Evolutionary conservation across 2,113 vertebrate genomes (phyloP).

Genomic region (Donacobius atricapilla): DNA sequence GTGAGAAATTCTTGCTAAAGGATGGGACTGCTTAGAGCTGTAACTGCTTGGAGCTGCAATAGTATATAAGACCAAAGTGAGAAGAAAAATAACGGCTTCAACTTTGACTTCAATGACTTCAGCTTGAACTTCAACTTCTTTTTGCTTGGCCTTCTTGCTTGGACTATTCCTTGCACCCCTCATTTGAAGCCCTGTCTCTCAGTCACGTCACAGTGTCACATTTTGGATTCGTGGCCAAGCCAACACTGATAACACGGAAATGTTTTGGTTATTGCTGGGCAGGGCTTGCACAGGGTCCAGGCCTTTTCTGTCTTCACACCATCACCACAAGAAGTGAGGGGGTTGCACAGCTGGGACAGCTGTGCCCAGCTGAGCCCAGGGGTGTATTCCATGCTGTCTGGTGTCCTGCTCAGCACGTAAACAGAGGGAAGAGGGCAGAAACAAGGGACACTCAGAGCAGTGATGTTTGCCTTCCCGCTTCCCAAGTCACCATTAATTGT

Average conservation of each 20-base stretch:
- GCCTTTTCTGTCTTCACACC: neutral
- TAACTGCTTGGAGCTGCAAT: neutral
- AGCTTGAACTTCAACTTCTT: neutral
- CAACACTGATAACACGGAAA: rapidly evolving
- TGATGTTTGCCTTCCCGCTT: rapidly evolving
- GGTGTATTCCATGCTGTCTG: neutral
- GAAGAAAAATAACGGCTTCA: neutral
- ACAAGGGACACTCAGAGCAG: rapidly evolving
- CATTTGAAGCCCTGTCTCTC: neutral
- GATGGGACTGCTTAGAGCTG: neutral
- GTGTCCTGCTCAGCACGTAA: rapidly evolving
- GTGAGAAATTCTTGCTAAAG: neutral
- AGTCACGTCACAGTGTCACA: neutral
- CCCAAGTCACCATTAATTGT: rapidly evolving
- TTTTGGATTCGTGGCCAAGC: neutral
- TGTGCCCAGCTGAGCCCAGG: neutral
- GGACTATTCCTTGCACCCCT: neutral
- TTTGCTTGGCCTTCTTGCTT: neutral
- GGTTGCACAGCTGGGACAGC: neutral
- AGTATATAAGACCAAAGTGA: neutral
- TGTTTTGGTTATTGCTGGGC: neutral
- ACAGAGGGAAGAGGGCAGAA: rapidly evolving
- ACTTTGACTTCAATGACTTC: neutral
- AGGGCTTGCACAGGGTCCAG: rapidly evolving
- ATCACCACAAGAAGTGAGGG: neutral